These are phyloP conservation scores for Peromyscus californicus DNA, from an alignment of 2,113 vertebrate genomes.

Conservation along the genomic window DNA sequence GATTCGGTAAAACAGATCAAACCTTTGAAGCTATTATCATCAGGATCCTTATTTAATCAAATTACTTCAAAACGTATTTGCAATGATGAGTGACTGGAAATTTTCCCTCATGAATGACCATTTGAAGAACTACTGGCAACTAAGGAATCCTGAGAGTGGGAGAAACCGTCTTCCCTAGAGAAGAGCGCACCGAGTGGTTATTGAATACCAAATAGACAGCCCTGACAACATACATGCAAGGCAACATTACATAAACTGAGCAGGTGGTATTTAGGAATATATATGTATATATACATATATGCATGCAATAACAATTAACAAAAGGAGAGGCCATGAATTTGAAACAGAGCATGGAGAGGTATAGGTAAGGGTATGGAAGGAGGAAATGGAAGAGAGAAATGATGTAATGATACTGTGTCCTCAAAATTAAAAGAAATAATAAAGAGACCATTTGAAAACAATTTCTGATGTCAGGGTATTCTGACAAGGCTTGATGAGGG, in stretches of 20 bases:
- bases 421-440: neutral
- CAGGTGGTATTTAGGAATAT: neutral
- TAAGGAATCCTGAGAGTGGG: neutral
- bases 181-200: neutral
- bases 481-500: neutral
- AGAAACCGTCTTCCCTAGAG: neutral
- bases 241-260: neutral
- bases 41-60: constrained; percentile 1
- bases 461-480: neutral
- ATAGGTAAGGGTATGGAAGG: no score
- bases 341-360: neutral
- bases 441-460: neutral
- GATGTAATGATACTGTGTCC: neutral
- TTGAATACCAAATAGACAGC: neutral
- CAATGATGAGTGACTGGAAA: neutral
- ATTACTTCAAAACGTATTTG: constrained; percentile 28
- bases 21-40: neutral
- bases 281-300: neutral
- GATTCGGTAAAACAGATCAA: neutral
- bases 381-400: neutral
- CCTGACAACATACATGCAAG: no score
- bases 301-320: neutral
- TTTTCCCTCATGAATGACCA: neutral
- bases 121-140: neutral
- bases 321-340: neutral